Evolutionary conservation across 1,140 invertebrate species (phyloP), one percentile per base, ranked within the genome.

Genomic region (Sycobia sp.): DNA sequence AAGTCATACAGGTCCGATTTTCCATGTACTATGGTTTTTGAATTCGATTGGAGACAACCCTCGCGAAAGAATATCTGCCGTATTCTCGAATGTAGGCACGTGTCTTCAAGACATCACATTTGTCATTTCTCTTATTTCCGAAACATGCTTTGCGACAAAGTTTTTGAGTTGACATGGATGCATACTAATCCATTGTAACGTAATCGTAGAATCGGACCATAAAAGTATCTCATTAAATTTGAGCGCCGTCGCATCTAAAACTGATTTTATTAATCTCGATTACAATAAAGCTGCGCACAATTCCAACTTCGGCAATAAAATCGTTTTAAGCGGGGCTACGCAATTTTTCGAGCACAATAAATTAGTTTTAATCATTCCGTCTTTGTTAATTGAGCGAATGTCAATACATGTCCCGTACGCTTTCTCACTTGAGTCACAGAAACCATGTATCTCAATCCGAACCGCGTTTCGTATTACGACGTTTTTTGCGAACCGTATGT

Each of bases 271-370:
- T 38, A 59, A 59, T 4, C 29, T 10, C 1, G 18, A 2, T 8
- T 58, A 20, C 36, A 64, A 39, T 18, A 53, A n/a, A n/a, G n/a
- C n/a, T n/a, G n/a, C n/a, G n/a, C n/a, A n/a, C n/a, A n/a, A n/a
- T n/a, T n/a, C n/a, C 18, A 13, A 56, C 62, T 27, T 49, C 55
- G 55, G 62, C 7, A 65, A 18, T 14, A 47, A 43, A 34, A 53
- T 59, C 7, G 39, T 49, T 29, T 59, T 65, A n/a, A 59, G n/a
- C 9, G 56, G 56, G 1, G 49, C 56, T 0, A 65, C 56, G 2
- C 62, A 20, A 13, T 11, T 46, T 55, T 59, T 58, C 2, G 55
- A 44, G 5, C 46, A 59, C 8, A 50, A 3, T 10, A 59, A 20
- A 29, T 44, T 39, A 4, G 34, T 34, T 4, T 23, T 29, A 38